phyloP scores from a whole-genome alignment of 2,888 invertebrate genomes.

The Apamea monoglypha region DNA sequence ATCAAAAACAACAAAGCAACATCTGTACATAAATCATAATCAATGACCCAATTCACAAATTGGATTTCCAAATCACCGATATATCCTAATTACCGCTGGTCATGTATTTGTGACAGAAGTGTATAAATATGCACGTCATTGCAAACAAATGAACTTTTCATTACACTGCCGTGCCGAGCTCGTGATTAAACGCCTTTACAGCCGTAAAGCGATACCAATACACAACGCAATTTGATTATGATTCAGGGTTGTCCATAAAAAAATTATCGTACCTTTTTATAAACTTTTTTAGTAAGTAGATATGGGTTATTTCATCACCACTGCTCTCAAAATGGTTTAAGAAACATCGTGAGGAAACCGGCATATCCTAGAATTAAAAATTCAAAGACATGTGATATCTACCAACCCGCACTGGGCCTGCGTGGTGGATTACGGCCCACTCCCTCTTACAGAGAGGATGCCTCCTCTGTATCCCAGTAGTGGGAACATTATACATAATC shows the following conservation, averaged over 20 bases:
- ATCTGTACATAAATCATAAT: slow-evolving; percentile 14
- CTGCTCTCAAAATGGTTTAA: no score
- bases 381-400: no score
- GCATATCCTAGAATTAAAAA: no score
- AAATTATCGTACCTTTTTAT: neutral
- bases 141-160: slow-evolving; percentile 67
- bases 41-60: slow-evolving; percentile 50
- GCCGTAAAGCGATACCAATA: slow-evolving; percentile 80
- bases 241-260: slow-evolving; percentile 72
- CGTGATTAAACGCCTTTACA: slow-evolving; percentile 82
- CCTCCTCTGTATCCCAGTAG: no score
- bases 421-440: no score
- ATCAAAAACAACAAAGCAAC: neutral
- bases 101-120: slow-evolving; percentile 40
- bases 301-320: no score
- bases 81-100: slow-evolving; percentile 30
- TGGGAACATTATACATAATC: no score
- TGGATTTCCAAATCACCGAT: slow-evolving; percentile 46
- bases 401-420: no score
- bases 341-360: no score
- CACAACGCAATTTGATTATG: slow-evolving; percentile 73
- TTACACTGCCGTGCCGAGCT: slow-evolving; percentile 66
- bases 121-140: slow-evolving; percentile 47
- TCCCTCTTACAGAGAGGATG: no score
- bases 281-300: no score